Base-by-base conservation (phyloP, 2,888 invertebrate species). In the Boloria selene region DNA sequence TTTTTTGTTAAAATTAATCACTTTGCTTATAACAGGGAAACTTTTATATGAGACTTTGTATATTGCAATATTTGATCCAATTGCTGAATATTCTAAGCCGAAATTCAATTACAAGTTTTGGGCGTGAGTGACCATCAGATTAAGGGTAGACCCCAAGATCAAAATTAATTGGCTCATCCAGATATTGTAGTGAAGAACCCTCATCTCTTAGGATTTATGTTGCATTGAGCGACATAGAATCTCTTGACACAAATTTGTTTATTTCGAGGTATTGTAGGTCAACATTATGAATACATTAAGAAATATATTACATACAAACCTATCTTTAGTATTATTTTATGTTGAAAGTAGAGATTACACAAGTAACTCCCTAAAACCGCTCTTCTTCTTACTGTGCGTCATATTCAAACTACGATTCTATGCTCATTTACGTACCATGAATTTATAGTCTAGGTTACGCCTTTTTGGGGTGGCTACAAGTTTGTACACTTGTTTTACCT, bases 131-230 rank as follows among this genome's bases (percentile, higher is more conserved):
- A 88, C 89, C 88, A 87, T 87, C 88, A 86, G 87, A 88, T 89
- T 89, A 87, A 83, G 84, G 85, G 79, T 74, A 78, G 79, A 78
- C 79, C 81, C 80, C 79, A 77, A 84, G 85, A 87, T 88, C 82
- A 79, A 85, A 87, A 88, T 88, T 89, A 89, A 88, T 89, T 89
- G 87, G 87, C 82, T 87, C 84, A 86, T 87, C 85, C 85, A 86
- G 86, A 86, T 87, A 88, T 87, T 87, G 81, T 81, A 77, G 75
- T 77, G 74, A 78, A 83, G 83, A 73, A 88, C 86, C 86, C 86
- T 87, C 86, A 84, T 88, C 86, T 83, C 78, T 71, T 72, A 80
- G 81, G 86, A 88, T 88, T 88, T 88, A 86, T 85, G 83, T 83
- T 80, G 75, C 73, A 76, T 73, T 74, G 74, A 75, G 74, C 75